These are phyloP conservation scores for Hyles vespertilio DNA, from an alignment of 1,140 invertebrate species.

Conservation along the genomic window DNA sequence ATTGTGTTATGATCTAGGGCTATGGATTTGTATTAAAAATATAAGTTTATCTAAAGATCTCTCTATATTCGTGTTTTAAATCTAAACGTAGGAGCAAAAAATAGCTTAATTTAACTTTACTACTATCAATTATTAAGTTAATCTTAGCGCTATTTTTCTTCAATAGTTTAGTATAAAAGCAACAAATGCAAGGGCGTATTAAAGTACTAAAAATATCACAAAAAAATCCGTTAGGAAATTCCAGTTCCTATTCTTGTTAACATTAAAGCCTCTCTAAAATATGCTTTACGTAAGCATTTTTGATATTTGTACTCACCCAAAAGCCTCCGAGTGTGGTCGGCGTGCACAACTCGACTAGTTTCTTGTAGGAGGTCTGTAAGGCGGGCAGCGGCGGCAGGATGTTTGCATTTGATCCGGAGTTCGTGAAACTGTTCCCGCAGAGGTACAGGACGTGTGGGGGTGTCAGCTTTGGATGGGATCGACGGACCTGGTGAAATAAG, in stretches of 20 bases:
- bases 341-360: slow-evolving; percentile 61
- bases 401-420: slow-evolving; percentile 10
- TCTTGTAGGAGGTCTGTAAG: slow-evolving; percentile 54
- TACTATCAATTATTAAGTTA: too few relatives aligned
- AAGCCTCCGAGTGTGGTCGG: slow-evolving; percentile 60
- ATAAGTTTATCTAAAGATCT: not conserved
- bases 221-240: too few relatives aligned
- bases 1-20: not conserved
- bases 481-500: slow-evolving; percentile 74
- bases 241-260: too few relatives aligned
- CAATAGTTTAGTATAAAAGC: too few relatives aligned
- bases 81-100: too few relatives aligned
- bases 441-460: slow-evolving; percentile 84
- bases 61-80: too few relatives aligned
- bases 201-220: too few relatives aligned
- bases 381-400: slow-evolving; percentile 42
- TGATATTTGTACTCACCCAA: slow-evolving; percentile 44
- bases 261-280: too few relatives aligned
- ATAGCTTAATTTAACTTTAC: too few relatives aligned
- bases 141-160: too few relatives aligned
- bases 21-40: not conserved
- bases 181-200: too few relatives aligned
- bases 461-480: slow-evolving; percentile 81
- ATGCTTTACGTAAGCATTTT: too few relatives aligned
- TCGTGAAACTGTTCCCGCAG: slow-evolving; percentile 56